Evolutionary conservation across 2,113 vertebrate genomes (phyloP).

Genomic region (Pygoscelis antarcticus): DNA sequence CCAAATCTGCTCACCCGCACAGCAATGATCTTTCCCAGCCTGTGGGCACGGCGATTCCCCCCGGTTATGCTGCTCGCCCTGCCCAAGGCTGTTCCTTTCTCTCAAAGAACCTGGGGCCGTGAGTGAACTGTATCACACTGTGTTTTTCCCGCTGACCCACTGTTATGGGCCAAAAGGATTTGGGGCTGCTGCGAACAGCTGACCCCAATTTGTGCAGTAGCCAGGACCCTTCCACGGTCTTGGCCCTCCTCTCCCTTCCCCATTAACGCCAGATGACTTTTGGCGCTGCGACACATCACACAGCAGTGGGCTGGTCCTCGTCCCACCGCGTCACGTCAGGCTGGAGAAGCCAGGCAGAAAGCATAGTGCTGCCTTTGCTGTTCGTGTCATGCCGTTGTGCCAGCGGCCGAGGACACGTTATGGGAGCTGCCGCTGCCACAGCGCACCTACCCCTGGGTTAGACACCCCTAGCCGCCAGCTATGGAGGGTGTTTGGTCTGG

Average conservation of each 20-base stretch:
- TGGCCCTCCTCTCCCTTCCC: neutral
- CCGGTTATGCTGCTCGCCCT: neutral
- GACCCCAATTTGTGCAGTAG: neutral
- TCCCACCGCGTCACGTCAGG: neutral
- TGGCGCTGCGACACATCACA: neutral
- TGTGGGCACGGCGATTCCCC: accelerated
- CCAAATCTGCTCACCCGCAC: accelerated
- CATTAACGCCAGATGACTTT: neutral
- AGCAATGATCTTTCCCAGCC: neutral
- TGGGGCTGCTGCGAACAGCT: neutral
- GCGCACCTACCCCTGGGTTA: no score
- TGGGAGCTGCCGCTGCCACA: neutral
- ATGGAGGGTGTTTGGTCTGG: neutral
- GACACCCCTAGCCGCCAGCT: neutral
- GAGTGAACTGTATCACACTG: accelerated
- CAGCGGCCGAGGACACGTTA: neutral
- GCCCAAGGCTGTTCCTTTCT: neutral
- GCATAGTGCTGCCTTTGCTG: neutral
- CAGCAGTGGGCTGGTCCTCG: neutral
- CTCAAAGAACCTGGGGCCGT: accelerated
- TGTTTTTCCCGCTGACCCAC: neutral
- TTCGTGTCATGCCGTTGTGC: neutral
- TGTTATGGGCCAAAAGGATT: neutral
- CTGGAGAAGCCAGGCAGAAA: neutral
- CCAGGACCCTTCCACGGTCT: neutral